These are phyloP conservation scores for Oryzias celebensis DNA, from an alignment of 2,113 vertebrate species.

Conservation along the genomic window DNA sequence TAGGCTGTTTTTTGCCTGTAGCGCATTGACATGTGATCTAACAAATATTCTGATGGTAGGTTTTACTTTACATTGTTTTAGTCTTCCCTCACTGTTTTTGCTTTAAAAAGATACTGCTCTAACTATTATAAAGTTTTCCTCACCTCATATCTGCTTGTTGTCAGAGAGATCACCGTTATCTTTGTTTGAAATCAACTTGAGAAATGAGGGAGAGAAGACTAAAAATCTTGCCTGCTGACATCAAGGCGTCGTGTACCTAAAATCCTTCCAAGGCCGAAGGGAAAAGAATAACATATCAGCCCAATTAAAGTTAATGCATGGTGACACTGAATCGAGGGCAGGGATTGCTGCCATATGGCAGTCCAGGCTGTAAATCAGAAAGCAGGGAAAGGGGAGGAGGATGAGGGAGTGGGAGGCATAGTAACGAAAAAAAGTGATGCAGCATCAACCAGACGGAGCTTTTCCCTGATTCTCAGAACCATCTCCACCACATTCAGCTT, in stretches of 20 bases:
- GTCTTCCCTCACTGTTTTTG: constrained; percentile 27
- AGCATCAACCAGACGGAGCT: constrained; percentile 30
- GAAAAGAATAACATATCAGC: constrained; percentile 74
- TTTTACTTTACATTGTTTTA: constrained; percentile 29
- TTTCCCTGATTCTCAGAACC: constrained; percentile 21
- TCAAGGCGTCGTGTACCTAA: constrained; percentile 63
- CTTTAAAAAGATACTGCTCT: constrained; percentile 34
- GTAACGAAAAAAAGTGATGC: constrained; percentile 48
- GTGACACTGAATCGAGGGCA: constrained; percentile 76
- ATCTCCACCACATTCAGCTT: constrained; percentile 15
- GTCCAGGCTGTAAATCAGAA: constrained; percentile 68
- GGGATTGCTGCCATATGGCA: constrained; percentile 77
- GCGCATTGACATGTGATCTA: constrained; percentile 41
- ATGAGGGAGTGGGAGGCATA: constrained; percentile 23
- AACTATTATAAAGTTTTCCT: constrained; percentile 53
- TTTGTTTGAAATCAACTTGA: constrained; percentile 56
- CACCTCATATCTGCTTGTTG: constrained; percentile 49
- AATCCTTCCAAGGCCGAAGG: constrained; percentile 67
- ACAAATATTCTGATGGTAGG: constrained; percentile 49
- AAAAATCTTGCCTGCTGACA: constrained; percentile 59
- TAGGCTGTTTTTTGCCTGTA: constrained; percentile 50
- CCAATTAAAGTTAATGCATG: constrained; percentile 78
- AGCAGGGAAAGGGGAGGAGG: constrained; percentile 10
- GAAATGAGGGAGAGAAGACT: constrained; percentile 57
- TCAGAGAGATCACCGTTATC: constrained; percentile 62